These are phyloP conservation scores for Leucoraja ocellata DNA, from an alignment of 2,797 vertebrate genomes.

Conservation along the genomic window DNA sequence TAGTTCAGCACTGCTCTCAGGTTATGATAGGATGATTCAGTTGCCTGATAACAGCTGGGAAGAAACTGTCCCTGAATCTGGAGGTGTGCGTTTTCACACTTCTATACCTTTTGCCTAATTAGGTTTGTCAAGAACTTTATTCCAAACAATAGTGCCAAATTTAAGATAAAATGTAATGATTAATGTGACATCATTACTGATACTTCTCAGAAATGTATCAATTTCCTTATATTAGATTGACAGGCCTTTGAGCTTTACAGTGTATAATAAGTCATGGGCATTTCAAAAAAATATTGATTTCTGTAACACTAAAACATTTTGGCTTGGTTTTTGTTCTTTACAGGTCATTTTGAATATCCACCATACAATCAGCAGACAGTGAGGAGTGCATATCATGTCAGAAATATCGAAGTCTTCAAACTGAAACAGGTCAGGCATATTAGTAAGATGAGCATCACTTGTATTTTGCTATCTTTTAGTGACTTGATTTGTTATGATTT, in stretches of 20 bases:
- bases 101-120: background rate
- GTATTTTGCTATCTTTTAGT: background rate
- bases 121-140: background rate
- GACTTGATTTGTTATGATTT: background rate
- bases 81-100: no score
- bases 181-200: background rate
- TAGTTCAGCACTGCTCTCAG: no score
- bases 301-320: conserved; percentile 26
- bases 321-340: conserved; percentile 42
- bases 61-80: no score
- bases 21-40: no score
- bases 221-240: background rate
- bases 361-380: conserved; percentile 83
- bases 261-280: no score
- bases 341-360: conserved; percentile 90
- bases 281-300: background rate
- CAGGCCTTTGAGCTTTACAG: no score
- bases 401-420: conserved; percentile 91
- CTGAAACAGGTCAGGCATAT: conserved; percentile 79
- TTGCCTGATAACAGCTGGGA: no score
- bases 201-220: background rate
- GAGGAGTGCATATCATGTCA: conserved; percentile 88
- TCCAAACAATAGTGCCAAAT: background rate
- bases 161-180: background rate
- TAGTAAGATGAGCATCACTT: background rate